Evolutionary conservation across 1,140 invertebrate genomes (phyloP).

Genomic region (Anastrepha obliqua): DNA sequence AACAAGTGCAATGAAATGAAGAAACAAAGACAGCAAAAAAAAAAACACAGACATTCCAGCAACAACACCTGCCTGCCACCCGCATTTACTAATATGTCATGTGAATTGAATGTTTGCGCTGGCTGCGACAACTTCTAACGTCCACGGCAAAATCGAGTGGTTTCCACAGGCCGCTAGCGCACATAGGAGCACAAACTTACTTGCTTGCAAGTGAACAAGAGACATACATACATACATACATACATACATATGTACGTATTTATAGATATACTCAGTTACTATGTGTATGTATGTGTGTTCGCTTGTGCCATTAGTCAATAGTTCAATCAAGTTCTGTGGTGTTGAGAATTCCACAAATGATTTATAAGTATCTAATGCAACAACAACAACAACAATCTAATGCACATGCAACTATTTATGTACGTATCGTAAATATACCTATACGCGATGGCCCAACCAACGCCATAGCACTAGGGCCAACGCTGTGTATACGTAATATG

Average conservation of each 20-base stretch:
- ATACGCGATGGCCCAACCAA: not conserved
- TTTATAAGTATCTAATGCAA: not conserved
- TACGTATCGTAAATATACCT: too few relatives aligned
- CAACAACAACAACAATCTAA: too few relatives aligned
- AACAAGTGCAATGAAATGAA: conserved; percentile 47
- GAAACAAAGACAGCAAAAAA: not conserved
- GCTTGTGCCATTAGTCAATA: conserved; percentile 37
- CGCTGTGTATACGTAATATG: not conserved
- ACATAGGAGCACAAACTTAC: not conserved
- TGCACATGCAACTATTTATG: not conserved
- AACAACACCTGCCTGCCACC: conserved; percentile 44
- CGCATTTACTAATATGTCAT: conserved; percentile 21
- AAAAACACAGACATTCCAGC: not conserved
- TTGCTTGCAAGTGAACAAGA: not conserved
- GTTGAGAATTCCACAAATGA: conserved; percentile 45
- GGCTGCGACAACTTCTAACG: conserved; percentile 32
- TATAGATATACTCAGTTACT: too few relatives aligned
- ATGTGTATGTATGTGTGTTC: not conserved
- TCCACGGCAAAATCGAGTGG: not conserved
- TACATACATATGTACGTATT: not conserved
- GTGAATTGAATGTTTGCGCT: not conserved
- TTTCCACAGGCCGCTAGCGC: conserved; percentile 19
- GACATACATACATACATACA: not conserved
- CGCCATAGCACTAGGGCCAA: not conserved
- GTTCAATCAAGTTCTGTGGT: conserved; percentile 46